Conservation (phyloP, 2,888 invertebrate genomes). For the Polylopha cassiicola region DNA sequence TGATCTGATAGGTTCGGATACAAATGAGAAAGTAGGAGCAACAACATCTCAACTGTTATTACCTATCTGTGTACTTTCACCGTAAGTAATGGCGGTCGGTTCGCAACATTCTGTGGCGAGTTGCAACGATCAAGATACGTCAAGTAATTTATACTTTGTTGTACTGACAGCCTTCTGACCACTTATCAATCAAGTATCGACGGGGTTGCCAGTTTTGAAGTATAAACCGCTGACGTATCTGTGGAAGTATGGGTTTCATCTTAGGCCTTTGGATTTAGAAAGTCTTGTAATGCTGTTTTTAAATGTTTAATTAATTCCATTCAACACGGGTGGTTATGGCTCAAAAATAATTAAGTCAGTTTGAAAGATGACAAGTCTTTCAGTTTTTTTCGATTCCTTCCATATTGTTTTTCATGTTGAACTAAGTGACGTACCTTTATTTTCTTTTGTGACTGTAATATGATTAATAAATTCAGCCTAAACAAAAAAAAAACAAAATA, state of each 20-base stretch:
- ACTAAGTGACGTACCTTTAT: too few species aligned
- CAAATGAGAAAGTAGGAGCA: slow-evolving; percentile 30
- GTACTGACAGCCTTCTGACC: slow-evolving; percentile 18
- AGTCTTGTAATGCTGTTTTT: too few species aligned
- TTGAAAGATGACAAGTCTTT: too few species aligned
- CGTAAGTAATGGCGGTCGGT: slow-evolving; percentile 26
- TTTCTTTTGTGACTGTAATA: too few species aligned
- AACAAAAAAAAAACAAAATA: too few species aligned
- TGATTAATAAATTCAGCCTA: too few species aligned
- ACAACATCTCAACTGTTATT: slow-evolving; percentile 26
- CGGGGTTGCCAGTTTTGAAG: slow-evolving; percentile 2
- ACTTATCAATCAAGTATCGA: slow-evolving; percentile 17
- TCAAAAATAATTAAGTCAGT: too few species aligned
- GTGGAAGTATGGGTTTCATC: slow-evolving; percentile 1
- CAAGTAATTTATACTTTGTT: slow-evolving; percentile 17
- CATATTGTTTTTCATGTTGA: too few species aligned
- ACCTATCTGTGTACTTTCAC: slow-evolving; percentile 32
- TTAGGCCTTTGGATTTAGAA: too few species aligned
- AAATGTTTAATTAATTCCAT: too few species aligned
- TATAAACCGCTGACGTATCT: not conserved
- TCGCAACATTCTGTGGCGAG: slow-evolving; percentile 7
- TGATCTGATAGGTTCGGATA: slow-evolving; percentile 28
- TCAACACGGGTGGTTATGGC: too few species aligned
- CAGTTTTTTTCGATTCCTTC: too few species aligned
- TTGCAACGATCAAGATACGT: slow-evolving; percentile 15